Conservation (phyloP, 2,797 vertebrate genomes). For the Onychomys torridus region DNA sequence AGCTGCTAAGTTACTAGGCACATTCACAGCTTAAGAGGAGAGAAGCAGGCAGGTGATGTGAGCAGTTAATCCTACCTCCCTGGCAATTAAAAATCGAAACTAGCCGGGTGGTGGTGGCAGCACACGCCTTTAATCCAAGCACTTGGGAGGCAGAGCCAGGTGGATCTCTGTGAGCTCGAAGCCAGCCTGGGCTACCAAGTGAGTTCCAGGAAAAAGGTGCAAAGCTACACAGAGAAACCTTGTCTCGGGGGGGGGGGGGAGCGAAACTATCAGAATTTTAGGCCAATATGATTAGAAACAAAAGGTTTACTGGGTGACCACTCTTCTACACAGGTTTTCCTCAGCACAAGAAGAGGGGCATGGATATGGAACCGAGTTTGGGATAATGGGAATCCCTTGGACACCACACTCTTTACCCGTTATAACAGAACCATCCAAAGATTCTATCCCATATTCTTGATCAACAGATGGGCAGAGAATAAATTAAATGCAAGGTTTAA, state of each 20-base stretch:
- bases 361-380: slow-evolving; percentile 90
- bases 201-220: too few relatives aligned
- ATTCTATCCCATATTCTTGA: slow-evolving; percentile 83
- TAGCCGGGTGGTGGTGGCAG: too few relatives aligned
- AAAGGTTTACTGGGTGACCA: background rate
- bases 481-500: slow-evolving; percentile 86
- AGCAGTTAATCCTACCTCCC: background rate
- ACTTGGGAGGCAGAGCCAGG: too few relatives aligned
- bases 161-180: too few relatives aligned
- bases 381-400: slow-evolving; percentile 87
- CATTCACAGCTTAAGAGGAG: background rate
- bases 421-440: slow-evolving; percentile 73
- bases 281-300: background rate
- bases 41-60: too few relatives aligned
- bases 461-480: slow-evolving; percentile 86
- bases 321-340: slow-evolving; percentile 87
- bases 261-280: background rate
- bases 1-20: background rate
- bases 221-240: too few relatives aligned
- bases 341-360: slow-evolving; percentile 90
- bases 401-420: slow-evolving; percentile 85
- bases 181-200: too few relatives aligned
- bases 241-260: too few relatives aligned
- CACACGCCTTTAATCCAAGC: too few relatives aligned
- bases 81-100: background rate